Percentiles rank a stretch among this genome's conserved stretches.
Evolutionary conservation across 1,140 invertebrate species (phyloP).

Genomic region (Potamilus streckersoni): DNA sequence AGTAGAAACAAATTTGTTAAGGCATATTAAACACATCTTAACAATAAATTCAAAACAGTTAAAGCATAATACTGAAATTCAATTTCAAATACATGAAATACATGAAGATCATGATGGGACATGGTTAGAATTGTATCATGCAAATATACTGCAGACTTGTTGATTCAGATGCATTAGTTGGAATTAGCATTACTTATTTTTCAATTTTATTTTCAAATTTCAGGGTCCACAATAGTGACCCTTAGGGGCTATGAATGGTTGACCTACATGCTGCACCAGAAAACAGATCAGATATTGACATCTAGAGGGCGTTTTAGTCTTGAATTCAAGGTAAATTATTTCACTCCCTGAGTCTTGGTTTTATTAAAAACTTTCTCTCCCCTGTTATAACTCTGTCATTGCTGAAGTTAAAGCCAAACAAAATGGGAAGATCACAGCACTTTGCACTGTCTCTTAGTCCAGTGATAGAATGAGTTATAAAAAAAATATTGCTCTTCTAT

Average conservation of each 20-base stretch:
- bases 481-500: not conserved
- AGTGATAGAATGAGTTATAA: not conserved
- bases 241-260: constrained; percentile 91
- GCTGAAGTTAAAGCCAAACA: not conserved
- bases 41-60: no score
- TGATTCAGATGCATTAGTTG: not conserved
- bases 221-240: constrained; percentile 88
- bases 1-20: no score
- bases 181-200: not conserved
- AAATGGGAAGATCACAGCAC: not conserved
- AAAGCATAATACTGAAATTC: no score
- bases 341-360: not conserved
- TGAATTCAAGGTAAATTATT: constrained; percentile 81
- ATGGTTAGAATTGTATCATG: not conserved
- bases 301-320: constrained; percentile 87
- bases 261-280: constrained; percentile 89
- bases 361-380: constrained; percentile 3
- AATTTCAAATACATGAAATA: not conserved
- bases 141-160: constrained; percentile 40
- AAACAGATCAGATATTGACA: constrained; percentile 88
- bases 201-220: constrained; percentile 1
- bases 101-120: not conserved
- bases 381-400: not conserved
- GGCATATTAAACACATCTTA: no score
- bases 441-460: not conserved